These are phyloP conservation scores for Cephonodes hylas DNA, from an alignment of 2,888 invertebrate genomes.

Conservation along the genomic window DNA sequence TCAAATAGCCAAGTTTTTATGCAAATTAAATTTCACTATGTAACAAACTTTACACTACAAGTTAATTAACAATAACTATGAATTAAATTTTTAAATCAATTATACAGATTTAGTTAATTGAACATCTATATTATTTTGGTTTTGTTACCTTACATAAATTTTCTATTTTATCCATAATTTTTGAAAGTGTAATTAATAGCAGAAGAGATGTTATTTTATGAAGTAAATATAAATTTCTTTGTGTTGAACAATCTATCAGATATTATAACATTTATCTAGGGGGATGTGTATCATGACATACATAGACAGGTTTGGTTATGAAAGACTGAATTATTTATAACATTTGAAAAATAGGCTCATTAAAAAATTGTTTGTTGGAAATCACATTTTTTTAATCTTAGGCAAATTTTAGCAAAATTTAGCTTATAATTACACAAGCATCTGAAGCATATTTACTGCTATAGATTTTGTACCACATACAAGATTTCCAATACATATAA, in stretches of 20 bases:
- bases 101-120: not conserved
- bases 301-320: not conserved
- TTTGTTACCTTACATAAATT: slow-evolving; percentile 29
- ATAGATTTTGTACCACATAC: no score
- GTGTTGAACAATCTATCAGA: not conserved
- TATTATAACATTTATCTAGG: not conserved
- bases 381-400: no score
- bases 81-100: not conserved
- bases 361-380: no score
- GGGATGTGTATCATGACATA: not conserved
- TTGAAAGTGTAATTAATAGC: not conserved
- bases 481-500: no score
- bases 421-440: no score
- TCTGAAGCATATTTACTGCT: no score
- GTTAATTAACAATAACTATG: not conserved
- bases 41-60: not conserved
- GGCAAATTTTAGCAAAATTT: no score
- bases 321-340: no score
- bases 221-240: not conserved
- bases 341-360: no score
- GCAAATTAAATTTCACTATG: not conserved
- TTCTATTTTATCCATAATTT: not conserved
- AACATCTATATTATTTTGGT: slow-evolving; percentile 34
- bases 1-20: not conserved
- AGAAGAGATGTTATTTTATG: not conserved